phyloP scores from a whole-genome alignment of 2,797 vertebrate genomes.

The Hipposideros larvatus region DNA sequence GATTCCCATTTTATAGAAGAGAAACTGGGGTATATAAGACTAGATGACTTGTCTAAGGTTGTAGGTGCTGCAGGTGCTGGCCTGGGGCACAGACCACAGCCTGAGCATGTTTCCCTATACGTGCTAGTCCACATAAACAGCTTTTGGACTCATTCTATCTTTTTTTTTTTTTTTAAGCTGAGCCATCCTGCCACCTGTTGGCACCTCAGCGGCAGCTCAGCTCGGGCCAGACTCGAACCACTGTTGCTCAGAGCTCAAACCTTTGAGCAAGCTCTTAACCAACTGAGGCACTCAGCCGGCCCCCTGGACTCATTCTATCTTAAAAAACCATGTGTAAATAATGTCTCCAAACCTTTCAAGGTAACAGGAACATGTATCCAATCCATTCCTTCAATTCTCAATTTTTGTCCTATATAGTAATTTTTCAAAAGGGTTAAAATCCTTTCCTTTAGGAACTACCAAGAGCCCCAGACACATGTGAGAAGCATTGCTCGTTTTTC shows the following conservation, averaged over 20 bases:
- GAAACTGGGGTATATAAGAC: neutral
- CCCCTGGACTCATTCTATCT: neutral
- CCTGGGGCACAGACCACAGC: neutral
- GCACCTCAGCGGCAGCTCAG: too few relatives aligned
- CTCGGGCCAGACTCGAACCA: too few relatives aligned
- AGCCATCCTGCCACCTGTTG: too few relatives aligned
- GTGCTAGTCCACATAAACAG: neutral
- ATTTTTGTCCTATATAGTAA: neutral
- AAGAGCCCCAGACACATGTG: neutral
- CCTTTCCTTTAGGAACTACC: neutral
- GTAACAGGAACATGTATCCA: neutral
- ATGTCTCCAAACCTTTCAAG: neutral
- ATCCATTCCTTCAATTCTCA: neutral
- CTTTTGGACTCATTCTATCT: neutral
- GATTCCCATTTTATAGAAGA: neutral
- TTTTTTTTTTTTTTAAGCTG: too few relatives aligned
- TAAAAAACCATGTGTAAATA: neutral
- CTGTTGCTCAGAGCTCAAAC: too few relatives aligned
- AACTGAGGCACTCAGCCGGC: too few relatives aligned
- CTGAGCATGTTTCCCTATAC: neutral
- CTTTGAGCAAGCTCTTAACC: too few relatives aligned
- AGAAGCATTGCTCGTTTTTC: neutral
- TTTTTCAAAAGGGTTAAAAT: slow-evolving; percentile 21
- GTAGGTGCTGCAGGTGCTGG: fast-evolving
- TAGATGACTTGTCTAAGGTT: neutral